Conservation (phyloP, 2,797 vertebrate genomes). For the Myoxocephalus aenaeus region DNA sequence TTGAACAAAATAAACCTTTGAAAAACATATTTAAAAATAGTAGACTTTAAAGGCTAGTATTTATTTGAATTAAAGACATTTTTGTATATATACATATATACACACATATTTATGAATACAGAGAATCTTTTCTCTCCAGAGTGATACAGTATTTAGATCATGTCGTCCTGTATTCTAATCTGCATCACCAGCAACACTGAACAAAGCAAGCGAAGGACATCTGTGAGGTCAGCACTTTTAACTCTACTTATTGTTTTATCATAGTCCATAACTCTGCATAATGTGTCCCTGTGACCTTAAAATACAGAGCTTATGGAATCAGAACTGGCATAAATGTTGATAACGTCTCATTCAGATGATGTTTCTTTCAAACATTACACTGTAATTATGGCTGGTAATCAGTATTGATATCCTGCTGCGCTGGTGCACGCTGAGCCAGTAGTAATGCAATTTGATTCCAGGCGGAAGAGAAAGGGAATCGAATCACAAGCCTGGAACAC, state of each 20-base stretch:
- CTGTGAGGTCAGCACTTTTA: constrained; percentile 37
- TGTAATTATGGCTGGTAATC: constrained; percentile 59
- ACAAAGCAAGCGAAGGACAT: not conserved
- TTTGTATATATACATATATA: no score
- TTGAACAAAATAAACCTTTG: not conserved
- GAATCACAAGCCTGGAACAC: constrained; percentile 63
- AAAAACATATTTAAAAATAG: not conserved
- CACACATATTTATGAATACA: no score
- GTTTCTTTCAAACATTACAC: constrained; percentile 65
- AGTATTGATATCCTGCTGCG: constrained; percentile 61
- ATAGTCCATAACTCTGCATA: constrained; percentile 61
- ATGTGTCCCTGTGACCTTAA: constrained; percentile 63
- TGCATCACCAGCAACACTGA: not conserved
- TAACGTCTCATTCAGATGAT: constrained; percentile 62
- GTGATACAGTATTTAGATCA: not conserved
- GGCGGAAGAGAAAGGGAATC: constrained; percentile 60
- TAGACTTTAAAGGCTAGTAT: not conserved
- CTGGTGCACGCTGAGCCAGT: constrained; percentile 29
- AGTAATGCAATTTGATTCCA: constrained; percentile 69
- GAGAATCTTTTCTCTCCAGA: not conserved
- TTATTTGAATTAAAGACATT: not conserved
- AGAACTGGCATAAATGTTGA: constrained; percentile 71
- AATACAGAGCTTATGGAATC: constrained; percentile 65
- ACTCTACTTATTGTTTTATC: constrained; percentile 47
- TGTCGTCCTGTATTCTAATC: not conserved